Conservation (phyloP, 1,140 invertebrate genomes). For the Drosophila jambulina region DNA sequence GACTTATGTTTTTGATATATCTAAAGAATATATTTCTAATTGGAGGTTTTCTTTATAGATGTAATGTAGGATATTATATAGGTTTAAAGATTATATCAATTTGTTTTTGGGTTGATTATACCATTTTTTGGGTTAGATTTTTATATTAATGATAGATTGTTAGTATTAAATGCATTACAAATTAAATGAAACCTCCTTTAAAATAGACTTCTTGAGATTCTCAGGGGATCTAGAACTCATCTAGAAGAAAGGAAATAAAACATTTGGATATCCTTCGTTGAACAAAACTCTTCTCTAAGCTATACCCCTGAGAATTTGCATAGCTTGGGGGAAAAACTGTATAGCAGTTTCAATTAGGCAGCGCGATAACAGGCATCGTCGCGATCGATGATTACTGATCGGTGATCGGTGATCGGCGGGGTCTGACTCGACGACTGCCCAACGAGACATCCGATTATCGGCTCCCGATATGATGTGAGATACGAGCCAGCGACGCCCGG, state of each 20-base stretch:
- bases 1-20: background rate
- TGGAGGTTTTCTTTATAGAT: too few relatives aligned
- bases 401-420: background rate
- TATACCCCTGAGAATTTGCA: background rate
- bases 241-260: background rate
- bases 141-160: background rate
- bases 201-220: background rate
- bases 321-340: constrained; percentile 1
- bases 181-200: background rate
- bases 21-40: background rate
- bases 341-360: constrained; percentile 17
- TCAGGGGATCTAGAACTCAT: background rate
- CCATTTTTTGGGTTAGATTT: background rate
- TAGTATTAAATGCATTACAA: background rate
- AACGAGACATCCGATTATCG: constrained; percentile 61
- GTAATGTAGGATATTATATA: background rate
- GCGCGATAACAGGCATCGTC: constrained; percentile 10
- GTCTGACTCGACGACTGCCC: constrained; percentile 25
- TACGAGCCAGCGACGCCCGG: constrained; percentile 51
- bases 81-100: too few relatives aligned
- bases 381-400: background rate
- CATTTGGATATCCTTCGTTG: background rate
- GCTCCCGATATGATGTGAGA: constrained; percentile 67
- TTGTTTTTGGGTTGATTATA: too few relatives aligned
- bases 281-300: background rate